Base-by-base conservation (phyloP, 2,113 vertebrate species). In the Fulmarus glacialis region DNA sequence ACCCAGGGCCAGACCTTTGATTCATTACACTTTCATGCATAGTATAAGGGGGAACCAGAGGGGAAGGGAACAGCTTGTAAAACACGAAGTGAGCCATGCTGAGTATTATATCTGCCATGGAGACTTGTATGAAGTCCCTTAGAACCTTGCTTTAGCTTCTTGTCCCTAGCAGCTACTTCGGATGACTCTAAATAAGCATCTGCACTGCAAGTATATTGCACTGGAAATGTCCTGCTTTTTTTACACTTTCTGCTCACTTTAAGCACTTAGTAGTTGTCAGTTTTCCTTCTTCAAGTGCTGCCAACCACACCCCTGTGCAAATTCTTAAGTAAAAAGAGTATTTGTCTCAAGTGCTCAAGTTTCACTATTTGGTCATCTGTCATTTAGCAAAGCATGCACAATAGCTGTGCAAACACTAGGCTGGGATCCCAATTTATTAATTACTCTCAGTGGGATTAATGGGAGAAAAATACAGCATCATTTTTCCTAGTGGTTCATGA, bases 361-460 rank as follows among this genome's bases (percentile, higher is more conserved):
- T 88, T 84, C 74, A 50, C 11, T 45, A 4, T 56, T 68, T 71
- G 42, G 13, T 83, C 29, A 34, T 88, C 17, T 26, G 12, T 45
- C 29, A 38, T 80, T 64, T 60, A 77, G 55, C 5, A 26, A 73
- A 81, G 34, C 12, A 34, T 59, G 15, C 6, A 23, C 11, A 40
- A 40, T 43, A 72, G 48, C 36, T 53, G 14, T 62, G 42, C 70
- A 38, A 85, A 58, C 34, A 42, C 12, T 62, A 24, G 11, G 9
- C 27, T 43, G 17, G 8, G 13, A 55, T 87, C 62, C 56, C 40
- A 93, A 60, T 73, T 94, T 88, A 90, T 73, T 94, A 89, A 77
- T 92, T 89, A 77, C 42, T 71, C 42, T 96, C n/a, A 72, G 79
- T 78, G 71, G 63, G 50, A 82, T 85, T 95, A 74, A 86, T 22